These are phyloP conservation scores for Euclidia mi DNA, from an alignment of 2,888 invertebrate genomes.

Conservation along the genomic window DNA sequence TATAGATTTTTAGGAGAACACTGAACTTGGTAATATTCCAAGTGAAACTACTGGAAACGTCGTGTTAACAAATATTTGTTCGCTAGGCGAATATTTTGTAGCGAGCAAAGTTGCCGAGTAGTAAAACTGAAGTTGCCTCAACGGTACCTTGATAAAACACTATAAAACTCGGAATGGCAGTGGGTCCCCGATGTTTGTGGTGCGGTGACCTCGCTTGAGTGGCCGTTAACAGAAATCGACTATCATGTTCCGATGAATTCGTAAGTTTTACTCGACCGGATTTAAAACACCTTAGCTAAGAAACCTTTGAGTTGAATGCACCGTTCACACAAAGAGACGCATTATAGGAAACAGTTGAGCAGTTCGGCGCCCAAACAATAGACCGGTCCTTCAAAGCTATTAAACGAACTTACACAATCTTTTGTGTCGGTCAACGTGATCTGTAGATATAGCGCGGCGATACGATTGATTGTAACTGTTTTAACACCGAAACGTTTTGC, in stretches of 20 bases:
- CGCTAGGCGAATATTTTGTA: conserved; percentile 37
- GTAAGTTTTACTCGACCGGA: conserved; percentile 49
- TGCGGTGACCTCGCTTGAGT: conserved; percentile 75
- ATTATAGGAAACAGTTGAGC: conserved; percentile 57
- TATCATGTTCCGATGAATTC: conserved; percentile 66
- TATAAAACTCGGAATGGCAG: conserved; percentile 73
- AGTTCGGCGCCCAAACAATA: conserved; percentile 58
- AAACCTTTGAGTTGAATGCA: conserved; percentile 25
- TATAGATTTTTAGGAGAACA: conserved; percentile 55
- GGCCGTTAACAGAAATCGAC: conserved; percentile 74
- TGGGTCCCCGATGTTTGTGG: conserved; percentile 70
- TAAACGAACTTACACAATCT: conserved; percentile 65
- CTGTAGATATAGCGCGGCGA: conserved; percentile 47
- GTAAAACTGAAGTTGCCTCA: conserved; percentile 72
- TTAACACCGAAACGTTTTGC: conserved; percentile 53
- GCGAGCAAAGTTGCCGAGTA: conserved; percentile 49
- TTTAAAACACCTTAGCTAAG: conserved; percentile 39
- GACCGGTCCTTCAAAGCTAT: conserved; percentile 61
- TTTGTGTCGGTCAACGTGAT: conserved; percentile 57
- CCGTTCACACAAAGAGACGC: conserved; percentile 44
- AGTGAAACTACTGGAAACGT: conserved; percentile 21
- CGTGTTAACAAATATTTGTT: conserved; percentile 37
- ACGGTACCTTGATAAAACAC: conserved; percentile 81
- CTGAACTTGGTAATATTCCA: conserved; percentile 40
- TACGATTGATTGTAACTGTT: conserved; percentile 61